phyloP scores from a whole-genome alignment of 1,140 invertebrate genomes.

The Araneus ventricosus region DNA sequence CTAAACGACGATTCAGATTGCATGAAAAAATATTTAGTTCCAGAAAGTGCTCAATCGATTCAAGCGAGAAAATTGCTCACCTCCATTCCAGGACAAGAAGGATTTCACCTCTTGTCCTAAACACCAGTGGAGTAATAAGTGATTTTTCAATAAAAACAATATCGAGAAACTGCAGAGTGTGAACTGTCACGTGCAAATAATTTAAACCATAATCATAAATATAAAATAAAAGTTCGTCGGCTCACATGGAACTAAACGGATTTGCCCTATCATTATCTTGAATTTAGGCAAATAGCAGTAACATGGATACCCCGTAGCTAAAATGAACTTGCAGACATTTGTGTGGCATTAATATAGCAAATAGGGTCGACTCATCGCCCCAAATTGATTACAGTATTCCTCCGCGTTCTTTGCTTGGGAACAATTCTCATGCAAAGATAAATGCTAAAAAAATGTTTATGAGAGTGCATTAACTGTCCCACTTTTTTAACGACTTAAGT shows the following conservation, averaged over 20 bases:
- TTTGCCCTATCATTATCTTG: neutral
- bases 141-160: neutral
- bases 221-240: neutral
- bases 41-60: no score
- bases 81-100: no score
- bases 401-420: neutral
- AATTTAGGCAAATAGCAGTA: neutral
- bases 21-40: no score
- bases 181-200: neutral
- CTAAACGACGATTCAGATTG: no score
- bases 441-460: neutral
- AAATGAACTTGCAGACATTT: conserved; percentile 11
- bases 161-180: neutral
- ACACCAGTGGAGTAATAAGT: neutral
- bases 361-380: neutral
- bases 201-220: neutral
- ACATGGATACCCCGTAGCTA: neutral
- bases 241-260: neutral
- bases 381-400: neutral
- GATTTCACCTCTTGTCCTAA: neutral
- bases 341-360: conserved; percentile 6
- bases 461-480: neutral
- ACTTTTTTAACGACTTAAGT: neutral
- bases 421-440: neutral
- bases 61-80: no score